phyloP scores from a whole-genome alignment of 2,888 invertebrate species.

The Synanthedon tipuliformis region DNA sequence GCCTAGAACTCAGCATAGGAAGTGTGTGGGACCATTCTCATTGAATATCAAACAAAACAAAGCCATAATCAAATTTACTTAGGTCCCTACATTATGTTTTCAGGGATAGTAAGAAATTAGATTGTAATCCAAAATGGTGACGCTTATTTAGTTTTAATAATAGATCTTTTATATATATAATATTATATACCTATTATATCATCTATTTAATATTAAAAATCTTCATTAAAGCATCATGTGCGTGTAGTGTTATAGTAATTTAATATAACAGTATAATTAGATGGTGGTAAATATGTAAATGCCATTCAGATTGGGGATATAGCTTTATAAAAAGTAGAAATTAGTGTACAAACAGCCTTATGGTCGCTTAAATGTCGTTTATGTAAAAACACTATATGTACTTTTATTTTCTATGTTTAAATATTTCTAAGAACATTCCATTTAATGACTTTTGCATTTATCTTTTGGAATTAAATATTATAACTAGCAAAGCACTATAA shows the following conservation, averaged over 20 bases:
- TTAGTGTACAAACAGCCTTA: conserved; percentile 46
- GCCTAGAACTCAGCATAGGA: conserved; percentile 47
- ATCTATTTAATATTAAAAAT: conserved; percentile 38
- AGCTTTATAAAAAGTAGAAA: conserved; percentile 74
- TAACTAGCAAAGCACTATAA: too few relatives aligned
- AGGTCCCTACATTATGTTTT: conserved; percentile 45
- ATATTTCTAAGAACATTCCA: too few relatives aligned
- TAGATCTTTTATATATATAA: conserved; percentile 59
- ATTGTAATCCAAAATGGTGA: conserved; percentile 52
- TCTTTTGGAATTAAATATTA: too few relatives aligned
- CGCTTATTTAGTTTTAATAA: conserved; percentile 59
- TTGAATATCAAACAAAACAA: conserved; percentile 48
- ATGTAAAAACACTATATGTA: conserved; percentile 13
- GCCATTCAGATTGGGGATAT: conserved; percentile 71
- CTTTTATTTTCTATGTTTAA: too few relatives aligned
- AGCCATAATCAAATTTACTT: conserved; percentile 55
- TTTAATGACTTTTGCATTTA: too few relatives aligned
- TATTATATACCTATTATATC: conserved; percentile 34
- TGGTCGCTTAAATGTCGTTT: conserved; percentile 33
- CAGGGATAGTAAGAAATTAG: conserved; percentile 39
- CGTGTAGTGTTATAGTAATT: conserved; percentile 40
- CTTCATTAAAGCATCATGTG: conserved; percentile 39
- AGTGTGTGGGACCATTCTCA: conserved; percentile 62
- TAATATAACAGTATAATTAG: conserved; percentile 16
- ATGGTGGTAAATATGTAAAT: conserved; percentile 35